These are phyloP conservation scores for Myotis vivesi DNA, from an alignment of 2,797 vertebrate genomes.

Conservation along the genomic window DNA sequence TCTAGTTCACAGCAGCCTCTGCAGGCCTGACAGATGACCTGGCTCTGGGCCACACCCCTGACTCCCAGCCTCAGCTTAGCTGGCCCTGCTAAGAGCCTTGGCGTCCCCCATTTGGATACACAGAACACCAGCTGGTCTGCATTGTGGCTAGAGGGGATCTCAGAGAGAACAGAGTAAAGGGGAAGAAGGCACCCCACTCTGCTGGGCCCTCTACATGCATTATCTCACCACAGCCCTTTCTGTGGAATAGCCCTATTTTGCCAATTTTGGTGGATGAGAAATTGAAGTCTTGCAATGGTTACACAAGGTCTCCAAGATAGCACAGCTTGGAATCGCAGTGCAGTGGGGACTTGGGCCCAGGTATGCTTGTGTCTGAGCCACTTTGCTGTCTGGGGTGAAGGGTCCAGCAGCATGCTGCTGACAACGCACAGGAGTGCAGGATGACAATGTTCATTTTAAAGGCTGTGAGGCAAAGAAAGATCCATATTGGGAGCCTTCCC, in stretches of 20 bases:
- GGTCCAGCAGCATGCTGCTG: not conserved
- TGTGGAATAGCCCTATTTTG: not conserved
- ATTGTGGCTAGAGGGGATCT: too few species aligned
- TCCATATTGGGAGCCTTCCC: not conserved
- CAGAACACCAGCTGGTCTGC: not conserved
- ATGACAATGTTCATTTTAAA: not conserved
- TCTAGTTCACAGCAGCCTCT: not conserved
- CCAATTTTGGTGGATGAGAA: not conserved
- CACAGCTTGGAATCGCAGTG: not conserved
- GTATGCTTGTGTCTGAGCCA: not conserved
- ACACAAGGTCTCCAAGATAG: not conserved
- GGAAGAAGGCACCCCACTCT: not conserved
- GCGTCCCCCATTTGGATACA: not conserved
- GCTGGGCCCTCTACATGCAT: not conserved
- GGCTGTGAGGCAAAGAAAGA: not conserved
- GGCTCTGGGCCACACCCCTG: accelerated
- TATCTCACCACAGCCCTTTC: not conserved
- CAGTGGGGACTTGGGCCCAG: not conserved
- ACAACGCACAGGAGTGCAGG: not conserved
- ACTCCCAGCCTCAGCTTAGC: not conserved
- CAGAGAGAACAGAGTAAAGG: not conserved
- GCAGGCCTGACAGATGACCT: not conserved
- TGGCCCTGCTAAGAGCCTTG: not conserved
- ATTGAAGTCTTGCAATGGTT: not conserved
- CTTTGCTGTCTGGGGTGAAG: not conserved